Base-by-base conservation (phyloP, 2,797 vertebrate genomes). In the Luscinia luscinia region DNA sequence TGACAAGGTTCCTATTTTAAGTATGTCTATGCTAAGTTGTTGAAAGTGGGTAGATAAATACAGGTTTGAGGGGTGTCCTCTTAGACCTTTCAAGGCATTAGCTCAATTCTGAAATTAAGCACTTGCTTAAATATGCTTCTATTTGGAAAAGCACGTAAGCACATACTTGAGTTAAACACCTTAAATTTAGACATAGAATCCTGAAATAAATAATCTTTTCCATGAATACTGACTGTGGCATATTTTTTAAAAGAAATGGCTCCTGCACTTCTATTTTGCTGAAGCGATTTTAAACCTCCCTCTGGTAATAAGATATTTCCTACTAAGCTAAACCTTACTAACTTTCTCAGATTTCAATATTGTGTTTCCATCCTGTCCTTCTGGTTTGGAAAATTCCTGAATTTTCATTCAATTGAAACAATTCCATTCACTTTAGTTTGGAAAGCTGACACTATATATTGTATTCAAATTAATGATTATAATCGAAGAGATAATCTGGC, bases 231-330 rank as follows among this genome's bases (percentile, higher is more conserved):
- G 36, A 84, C 15, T 68, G 34, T 64, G 62, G 55, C 45, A 68
- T 77, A 72, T 49, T 91, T 90, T 86, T 84, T 11, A 45, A 89
- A 87, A 84, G 45, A 87, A 89, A 73, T 73, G 11, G 30, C 30
- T 92, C 59, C 43, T 80, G 40, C 41, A 59, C 15, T 79, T 87
- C 54, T 90, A 38, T 91, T 92, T 89, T 91, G 87, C 78, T 87
- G 75, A 68, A 72, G 57, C 5, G 12, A 80, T 92, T 94, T 94
- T 72, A 92, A 92, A 68, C 23, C 34, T 96, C 78, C 18, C 68
- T 61, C 13, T 80, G 34, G 74, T 79, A 93, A 93, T 86, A 93
- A 93, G 88, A 90, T 83, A 95, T 95, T 95, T 95, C 75, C 78
- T 89, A 67, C 48, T 67, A 66, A 90, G 34, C 30, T 80, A 94